phyloP scores from a whole-genome alignment of 2,797 vertebrate genomes.

The Vireo griseus region DNA sequence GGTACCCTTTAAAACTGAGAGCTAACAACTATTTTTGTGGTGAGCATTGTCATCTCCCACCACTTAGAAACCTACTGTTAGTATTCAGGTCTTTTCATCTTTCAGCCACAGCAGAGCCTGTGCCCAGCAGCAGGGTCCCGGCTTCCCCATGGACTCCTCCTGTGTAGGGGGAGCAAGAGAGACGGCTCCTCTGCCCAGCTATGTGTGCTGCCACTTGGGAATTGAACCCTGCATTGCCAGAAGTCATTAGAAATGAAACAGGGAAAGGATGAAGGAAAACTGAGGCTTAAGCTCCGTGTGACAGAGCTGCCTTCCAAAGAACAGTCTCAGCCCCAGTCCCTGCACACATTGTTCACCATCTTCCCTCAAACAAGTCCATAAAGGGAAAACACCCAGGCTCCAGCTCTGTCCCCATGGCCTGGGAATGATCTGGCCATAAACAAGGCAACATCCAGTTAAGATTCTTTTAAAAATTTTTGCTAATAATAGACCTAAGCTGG shows the following conservation, averaged over 20 bases:
- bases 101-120: background rate
- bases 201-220: background rate
- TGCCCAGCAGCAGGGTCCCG: background rate
- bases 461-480: background rate
- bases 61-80: background rate
- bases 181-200: background rate
- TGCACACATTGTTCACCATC: background rate
- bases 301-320: background rate
- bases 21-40: background rate
- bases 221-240: background rate
- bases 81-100: background rate
- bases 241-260: background rate
- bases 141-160: background rate
- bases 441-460: background rate
- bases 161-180: background rate
- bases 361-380: slow-evolving; percentile 32
- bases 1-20: background rate
- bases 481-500: slow-evolving; percentile 43
- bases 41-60: background rate
- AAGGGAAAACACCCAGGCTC: slow-evolving; percentile 40
- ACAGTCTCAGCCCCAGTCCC: background rate
- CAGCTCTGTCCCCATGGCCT: background rate
- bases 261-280: background rate
- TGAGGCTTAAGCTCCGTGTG: background rate
- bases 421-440: slow-evolving; percentile 38